Evolutionary conservation across 2,888 invertebrate genomes (phyloP).

Genomic region (Perizoma flavofasciatum): DNA sequence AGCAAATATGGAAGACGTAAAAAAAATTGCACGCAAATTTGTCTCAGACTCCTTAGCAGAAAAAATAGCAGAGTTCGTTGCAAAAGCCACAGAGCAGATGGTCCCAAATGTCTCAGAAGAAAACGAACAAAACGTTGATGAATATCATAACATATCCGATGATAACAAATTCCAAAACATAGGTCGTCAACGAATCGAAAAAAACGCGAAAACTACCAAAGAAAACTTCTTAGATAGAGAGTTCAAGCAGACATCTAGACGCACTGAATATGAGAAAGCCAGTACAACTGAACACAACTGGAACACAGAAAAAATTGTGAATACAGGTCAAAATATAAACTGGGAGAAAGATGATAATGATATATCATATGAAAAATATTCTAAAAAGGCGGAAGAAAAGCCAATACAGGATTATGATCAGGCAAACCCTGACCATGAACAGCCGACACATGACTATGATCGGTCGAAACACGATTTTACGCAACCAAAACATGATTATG

Average conservation of each 20-base stretch:
- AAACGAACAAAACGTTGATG: constrained; percentile 32
- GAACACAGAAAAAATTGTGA: neutral
- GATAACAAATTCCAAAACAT: constrained; percentile 2
- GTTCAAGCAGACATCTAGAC: neutral
- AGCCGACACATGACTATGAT: constrained; percentile 1
- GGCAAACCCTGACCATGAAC: neutral
- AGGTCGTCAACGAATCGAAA: constrained; percentile 3
- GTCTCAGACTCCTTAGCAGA: constrained; percentile 55
- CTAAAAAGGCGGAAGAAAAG: constrained; percentile 2
- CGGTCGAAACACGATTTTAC: neutral
- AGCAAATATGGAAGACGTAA: constrained; percentile 64
- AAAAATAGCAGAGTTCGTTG: constrained; percentile 50
- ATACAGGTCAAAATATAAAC: constrained; percentile 6
- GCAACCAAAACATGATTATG: neutral
- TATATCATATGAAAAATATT: constrained; percentile 3
- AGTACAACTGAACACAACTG: neutral
- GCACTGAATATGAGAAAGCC: neutral
- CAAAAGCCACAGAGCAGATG: constrained; percentile 34
- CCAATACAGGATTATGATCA: neutral
- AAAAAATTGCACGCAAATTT: constrained; percentile 58
- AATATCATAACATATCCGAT: neutral
- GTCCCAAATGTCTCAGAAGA: constrained; percentile 37
- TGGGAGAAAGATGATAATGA: constrained; percentile 11
- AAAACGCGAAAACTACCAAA: constrained; percentile 8
- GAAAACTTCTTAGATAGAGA: neutral